Conservation (phyloP, 2,888 invertebrate genomes). For the Bugula neritina region DNA sequence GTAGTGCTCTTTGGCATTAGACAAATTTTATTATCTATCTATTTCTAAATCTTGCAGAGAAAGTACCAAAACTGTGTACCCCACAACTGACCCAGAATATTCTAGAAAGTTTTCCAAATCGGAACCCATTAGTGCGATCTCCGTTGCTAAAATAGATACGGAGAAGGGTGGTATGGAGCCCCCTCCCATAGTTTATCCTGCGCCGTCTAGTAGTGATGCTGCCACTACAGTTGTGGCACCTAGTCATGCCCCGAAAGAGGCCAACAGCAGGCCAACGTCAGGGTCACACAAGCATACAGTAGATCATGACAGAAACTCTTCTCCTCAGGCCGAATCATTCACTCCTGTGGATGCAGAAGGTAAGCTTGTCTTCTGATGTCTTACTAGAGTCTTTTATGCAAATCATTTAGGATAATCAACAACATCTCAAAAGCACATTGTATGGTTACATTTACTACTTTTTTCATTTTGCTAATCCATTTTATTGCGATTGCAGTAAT, state of each 20-base stretch:
- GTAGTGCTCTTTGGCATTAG: no score
- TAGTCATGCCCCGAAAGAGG: neutral
- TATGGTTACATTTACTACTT: no score
- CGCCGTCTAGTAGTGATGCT: neutral
- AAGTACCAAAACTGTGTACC: slow-evolving; percentile 19
- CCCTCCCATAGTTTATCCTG: neutral
- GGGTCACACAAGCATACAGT: neutral
- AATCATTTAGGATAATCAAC: no score
- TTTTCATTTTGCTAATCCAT: no score
- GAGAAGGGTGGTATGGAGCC: neutral
- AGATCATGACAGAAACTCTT: neutral
- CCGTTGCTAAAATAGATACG: neutral
- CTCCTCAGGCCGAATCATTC: neutral
- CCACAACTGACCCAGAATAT: slow-evolving; percentile 5
- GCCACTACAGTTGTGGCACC: neutral
- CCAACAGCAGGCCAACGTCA: neutral
- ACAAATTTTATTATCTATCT: no score
- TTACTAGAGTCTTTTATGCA: no score
- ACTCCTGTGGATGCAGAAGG: slow-evolving; percentile 19
- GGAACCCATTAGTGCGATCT: neutral
- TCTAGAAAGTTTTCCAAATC: neutral
- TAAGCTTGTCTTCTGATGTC: no score
- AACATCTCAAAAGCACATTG: no score
- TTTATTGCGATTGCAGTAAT: no score
- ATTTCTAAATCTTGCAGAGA: neutral